phyloP scores from a whole-genome alignment of 2,888 invertebrate genomes.

The Meliscaeva auricollis region DNA sequence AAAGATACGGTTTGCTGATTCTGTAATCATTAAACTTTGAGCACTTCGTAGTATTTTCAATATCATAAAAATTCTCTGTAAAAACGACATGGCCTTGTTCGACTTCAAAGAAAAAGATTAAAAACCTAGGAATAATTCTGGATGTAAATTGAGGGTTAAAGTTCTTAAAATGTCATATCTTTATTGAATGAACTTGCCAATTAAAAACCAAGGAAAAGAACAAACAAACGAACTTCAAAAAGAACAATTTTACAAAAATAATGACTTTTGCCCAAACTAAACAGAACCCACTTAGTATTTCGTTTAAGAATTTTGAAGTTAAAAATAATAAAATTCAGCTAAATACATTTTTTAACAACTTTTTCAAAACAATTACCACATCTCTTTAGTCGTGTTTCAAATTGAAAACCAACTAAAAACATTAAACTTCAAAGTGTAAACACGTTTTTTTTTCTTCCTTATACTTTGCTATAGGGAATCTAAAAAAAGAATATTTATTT shows the following conservation, averaged over 20 bases:
- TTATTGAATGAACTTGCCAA: too few relatives aligned
- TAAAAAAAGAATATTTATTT: slow-evolving; percentile 36
- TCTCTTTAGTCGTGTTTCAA: slow-evolving; percentile 3
- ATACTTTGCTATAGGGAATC: background rate
- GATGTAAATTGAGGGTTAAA: too few relatives aligned
- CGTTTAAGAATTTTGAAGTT: background rate
- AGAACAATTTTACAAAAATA: background rate
- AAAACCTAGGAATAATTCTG: too few relatives aligned
- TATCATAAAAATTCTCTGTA: too few relatives aligned
- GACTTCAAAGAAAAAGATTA: too few relatives aligned
- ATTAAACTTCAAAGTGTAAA: slow-evolving; percentile 41
- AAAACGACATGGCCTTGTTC: too few relatives aligned
- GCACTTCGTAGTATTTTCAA: too few relatives aligned
- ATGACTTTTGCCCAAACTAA: background rate
- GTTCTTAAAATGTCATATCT: too few relatives aligned
- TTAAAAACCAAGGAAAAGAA: background rate
- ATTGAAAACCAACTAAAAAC: slow-evolving; percentile 35
- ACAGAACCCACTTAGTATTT: background rate
- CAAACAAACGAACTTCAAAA: background rate
- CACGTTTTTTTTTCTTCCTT: background rate
- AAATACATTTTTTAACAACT: background rate
- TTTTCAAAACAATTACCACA: slow-evolving; percentile 38
- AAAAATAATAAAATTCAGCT: slow-evolving; percentile 16
- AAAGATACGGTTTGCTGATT: too few relatives aligned
- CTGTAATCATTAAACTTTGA: too few relatives aligned